Evolutionary conservation across 2,888 invertebrate genomes (phyloP), one percentile per base, ranked within the genome.

Genomic region (Adelphocoris suturalis): DNA sequence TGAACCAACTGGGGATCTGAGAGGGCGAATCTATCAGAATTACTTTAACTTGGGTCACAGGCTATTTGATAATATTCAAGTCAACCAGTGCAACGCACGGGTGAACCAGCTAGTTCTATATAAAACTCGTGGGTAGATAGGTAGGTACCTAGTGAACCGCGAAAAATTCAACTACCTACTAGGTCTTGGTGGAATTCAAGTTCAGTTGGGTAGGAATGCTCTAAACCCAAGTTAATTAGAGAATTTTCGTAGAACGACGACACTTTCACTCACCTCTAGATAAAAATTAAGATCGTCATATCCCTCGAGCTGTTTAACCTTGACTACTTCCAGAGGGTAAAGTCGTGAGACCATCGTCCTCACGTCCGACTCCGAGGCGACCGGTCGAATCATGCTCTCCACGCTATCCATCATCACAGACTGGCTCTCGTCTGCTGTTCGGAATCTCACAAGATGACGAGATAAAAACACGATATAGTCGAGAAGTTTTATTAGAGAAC

Each of bases 241-340:
- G n/a, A n/a, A n/a, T 52, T 52, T 52, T 52, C 52, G 37, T 37
- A n/a, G n/a, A n/a, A n/a, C n/a, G n/a, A 37, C 37, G 16, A 28
- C n/a, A n/a, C 7, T 19, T 75, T 28, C 12, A 55, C 61, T 46
- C 46, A 89, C 89, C 46, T 80, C 68, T 0, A 89, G n/a, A 13
- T 57, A 81, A 19, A 61, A 89, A 81, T 89, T 89, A 3, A 57
- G 37, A 46, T 89, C 89, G 57, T 89, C 89, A 19, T 89, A 89
- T 7, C 89, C 89, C 12, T 89, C 89, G 23, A 89, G 81, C 37
- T 57, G 80, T 81, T 89, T 57, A 12, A 46, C 37, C 13, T 89
- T 89, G 55, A 19, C 14, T 0, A 89, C 89, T 9, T 75, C 23
- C 5, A 86, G 11, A 0, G 75, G 27, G 48, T 86, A 86, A 13